Evolutionary conservation across 2,888 invertebrate species (phyloP).

Genomic region (Ametastegia equiseti): DNA sequence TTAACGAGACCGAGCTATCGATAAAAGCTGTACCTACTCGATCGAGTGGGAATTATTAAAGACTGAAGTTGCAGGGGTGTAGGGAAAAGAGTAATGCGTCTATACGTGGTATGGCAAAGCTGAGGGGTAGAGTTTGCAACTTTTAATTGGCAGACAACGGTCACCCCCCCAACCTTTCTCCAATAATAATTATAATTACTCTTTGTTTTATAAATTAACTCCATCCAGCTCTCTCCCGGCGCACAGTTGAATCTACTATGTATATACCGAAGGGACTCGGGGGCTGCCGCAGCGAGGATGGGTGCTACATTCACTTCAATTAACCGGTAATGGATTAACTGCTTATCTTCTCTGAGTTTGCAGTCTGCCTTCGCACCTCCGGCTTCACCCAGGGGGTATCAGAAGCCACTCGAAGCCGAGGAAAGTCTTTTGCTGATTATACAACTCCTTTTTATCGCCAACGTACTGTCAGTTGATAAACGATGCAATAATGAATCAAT

Average conservation of each 20-base stretch:
- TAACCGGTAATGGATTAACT: constrained; percentile 68
- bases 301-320: constrained; percentile 64
- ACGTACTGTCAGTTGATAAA: neutral
- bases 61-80: neutral
- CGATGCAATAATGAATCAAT: neutral
- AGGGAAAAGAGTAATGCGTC: constrained; percentile 30
- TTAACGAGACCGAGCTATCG: constrained; percentile 56
- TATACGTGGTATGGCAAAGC: neutral
- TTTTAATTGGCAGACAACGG: constrained; percentile 65
- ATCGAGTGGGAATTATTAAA: constrained; percentile 54
- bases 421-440: constrained; percentile 43
- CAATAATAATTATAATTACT: constrained; percentile 65
- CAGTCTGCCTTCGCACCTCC: constrained; percentile 44
- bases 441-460: constrained; percentile 27
- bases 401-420: constrained; percentile 35
- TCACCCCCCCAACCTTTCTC: constrained; percentile 48
- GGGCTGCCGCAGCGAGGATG: constrained; percentile 45
- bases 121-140: constrained; percentile 59
- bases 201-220: constrained; percentile 68
- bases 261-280: constrained; percentile 43
- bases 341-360: constrained; percentile 61
- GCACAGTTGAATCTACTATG: constrained; percentile 34
- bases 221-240: neutral
- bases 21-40: constrained; percentile 53
- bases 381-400: constrained; percentile 29